phyloP scores from a whole-genome alignment of 2,888 invertebrate genomes.

The Acleris literana region DNA sequence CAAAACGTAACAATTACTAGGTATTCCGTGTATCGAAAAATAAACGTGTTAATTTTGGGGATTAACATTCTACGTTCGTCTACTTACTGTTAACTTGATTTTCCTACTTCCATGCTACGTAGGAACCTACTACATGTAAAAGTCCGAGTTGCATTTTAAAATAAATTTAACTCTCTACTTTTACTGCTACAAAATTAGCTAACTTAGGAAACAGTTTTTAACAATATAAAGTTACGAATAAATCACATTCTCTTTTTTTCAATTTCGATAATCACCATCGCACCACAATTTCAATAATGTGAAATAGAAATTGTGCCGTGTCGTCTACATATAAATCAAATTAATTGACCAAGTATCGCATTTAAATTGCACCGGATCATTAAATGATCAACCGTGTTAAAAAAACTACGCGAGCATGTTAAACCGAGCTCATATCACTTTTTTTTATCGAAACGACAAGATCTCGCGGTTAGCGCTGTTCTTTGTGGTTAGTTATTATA shows the following conservation, averaged over 20 bases:
- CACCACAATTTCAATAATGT: conserved; percentile 25
- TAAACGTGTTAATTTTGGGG: not conserved
- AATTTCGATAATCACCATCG: conserved; percentile 1
- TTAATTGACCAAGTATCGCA: conserved; percentile 22
- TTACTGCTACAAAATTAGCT: no score
- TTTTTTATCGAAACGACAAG: not conserved
- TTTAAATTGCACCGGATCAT: conserved; percentile 27
- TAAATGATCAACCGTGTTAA: conserved; percentile 8
- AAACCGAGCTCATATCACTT: conserved; percentile 4
- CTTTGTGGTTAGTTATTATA: no score
- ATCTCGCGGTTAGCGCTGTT: not conserved
- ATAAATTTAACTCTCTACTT: no score
- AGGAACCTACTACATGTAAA: no score
- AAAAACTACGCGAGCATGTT: conserved; percentile 1
- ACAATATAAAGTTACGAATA: not conserved
- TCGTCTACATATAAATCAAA: conserved; percentile 29
- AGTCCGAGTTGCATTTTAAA: not conserved
- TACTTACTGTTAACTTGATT: not conserved
- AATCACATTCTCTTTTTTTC: not conserved
- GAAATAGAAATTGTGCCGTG: conserved; percentile 34
- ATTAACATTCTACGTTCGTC: not conserved
- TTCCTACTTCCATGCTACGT: no score
- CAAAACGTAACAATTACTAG: conserved; percentile 10
- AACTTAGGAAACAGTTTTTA: not conserved
- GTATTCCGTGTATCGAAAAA: conserved; percentile 3